These are phyloP conservation scores for Acanthurus tractus DNA, from an alignment of 2,797 vertebrate genomes.

Conservation along the genomic window DNA sequence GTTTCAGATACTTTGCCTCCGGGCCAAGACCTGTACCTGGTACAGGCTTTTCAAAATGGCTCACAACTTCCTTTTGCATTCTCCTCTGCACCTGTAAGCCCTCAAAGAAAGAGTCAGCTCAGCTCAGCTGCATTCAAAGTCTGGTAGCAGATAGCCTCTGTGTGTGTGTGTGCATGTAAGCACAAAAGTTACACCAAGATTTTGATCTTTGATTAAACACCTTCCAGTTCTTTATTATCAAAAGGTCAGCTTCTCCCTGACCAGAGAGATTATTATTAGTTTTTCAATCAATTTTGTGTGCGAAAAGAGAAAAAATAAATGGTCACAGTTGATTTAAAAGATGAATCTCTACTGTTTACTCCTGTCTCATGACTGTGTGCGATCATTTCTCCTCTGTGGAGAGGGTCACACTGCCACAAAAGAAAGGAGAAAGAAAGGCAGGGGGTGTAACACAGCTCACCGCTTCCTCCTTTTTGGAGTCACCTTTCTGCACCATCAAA, in stretches of 20 bases:
- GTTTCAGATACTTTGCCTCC: slow-evolving; percentile 31
- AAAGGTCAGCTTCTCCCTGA: slow-evolving; percentile 2
- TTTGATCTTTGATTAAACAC: slow-evolving; percentile 16
- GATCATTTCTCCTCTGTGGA: background rate
- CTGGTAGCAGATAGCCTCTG: slow-evolving; percentile 5
- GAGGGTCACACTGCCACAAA: too few relatives aligned
- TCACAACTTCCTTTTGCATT: slow-evolving; percentile 17
- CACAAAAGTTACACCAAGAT: background rate
- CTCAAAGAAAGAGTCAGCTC: slow-evolving; percentile 24
- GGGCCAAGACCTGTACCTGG: slow-evolving; percentile 11
- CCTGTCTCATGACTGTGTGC: background rate
- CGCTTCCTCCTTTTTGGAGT: too few relatives aligned
- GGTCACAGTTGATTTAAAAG: background rate
- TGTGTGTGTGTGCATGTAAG: background rate
- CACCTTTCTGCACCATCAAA: too few relatives aligned
- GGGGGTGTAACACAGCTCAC: too few relatives aligned
- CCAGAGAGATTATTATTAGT: slow-evolving; percentile 12
- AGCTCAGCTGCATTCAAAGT: slow-evolving; percentile 4
- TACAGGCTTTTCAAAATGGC: slow-evolving; percentile 42
- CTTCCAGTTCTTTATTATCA: background rate
- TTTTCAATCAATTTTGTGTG: background rate
- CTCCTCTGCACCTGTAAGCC: slow-evolving; percentile 15
- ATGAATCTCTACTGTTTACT: background rate
- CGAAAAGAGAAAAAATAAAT: background rate
- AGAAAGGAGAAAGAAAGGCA: too few relatives aligned